phyloP scores from a whole-genome alignment of 1,140 invertebrate species.

The Drosophila erecta region DNA sequence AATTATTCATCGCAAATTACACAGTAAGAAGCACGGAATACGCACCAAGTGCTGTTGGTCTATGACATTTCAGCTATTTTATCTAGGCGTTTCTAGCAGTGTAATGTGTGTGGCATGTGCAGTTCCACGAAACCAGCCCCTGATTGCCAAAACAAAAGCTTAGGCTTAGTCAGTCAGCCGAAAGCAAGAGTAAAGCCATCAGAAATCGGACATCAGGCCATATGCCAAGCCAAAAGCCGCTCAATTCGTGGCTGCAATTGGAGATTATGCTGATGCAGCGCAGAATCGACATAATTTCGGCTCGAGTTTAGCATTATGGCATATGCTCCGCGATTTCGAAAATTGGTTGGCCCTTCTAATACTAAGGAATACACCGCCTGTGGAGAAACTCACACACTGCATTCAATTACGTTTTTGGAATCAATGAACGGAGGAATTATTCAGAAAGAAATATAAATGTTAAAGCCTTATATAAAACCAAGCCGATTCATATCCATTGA shows the following conservation, averaged over 20 bases:
- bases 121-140: slow-evolving; percentile 55
- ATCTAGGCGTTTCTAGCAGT: background rate
- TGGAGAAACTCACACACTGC: slow-evolving; percentile 25
- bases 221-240: slow-evolving; percentile 35
- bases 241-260: slow-evolving; percentile 39
- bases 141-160: slow-evolving; percentile 54
- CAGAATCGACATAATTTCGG: slow-evolving; percentile 51
- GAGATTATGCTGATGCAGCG: slow-evolving; percentile 61
- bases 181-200: slow-evolving; percentile 21
- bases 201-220: slow-evolving; percentile 25
- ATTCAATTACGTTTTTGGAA: slow-evolving; percentile 79
- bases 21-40: background rate
- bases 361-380: slow-evolving; percentile 12
- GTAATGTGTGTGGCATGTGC: slow-evolving; percentile 35
- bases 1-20: background rate
- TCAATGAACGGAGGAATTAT: slow-evolving; percentile 75
- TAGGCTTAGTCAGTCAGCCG: slow-evolving; percentile 33
- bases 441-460: slow-evolving; percentile 58
- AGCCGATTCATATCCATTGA: slow-evolving; percentile 72
- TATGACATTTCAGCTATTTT: background rate
- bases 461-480: slow-evolving; percentile 46
- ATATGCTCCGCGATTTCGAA: slow-evolving; percentile 25
- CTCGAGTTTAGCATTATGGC: slow-evolving; percentile 52
- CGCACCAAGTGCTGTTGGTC: background rate
- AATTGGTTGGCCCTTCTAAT: slow-evolving; percentile 48